These are phyloP conservation scores for Notothenia coriiceps DNA, from an alignment of 2,113 vertebrate genomes.

Conservation along the genomic window DNA sequence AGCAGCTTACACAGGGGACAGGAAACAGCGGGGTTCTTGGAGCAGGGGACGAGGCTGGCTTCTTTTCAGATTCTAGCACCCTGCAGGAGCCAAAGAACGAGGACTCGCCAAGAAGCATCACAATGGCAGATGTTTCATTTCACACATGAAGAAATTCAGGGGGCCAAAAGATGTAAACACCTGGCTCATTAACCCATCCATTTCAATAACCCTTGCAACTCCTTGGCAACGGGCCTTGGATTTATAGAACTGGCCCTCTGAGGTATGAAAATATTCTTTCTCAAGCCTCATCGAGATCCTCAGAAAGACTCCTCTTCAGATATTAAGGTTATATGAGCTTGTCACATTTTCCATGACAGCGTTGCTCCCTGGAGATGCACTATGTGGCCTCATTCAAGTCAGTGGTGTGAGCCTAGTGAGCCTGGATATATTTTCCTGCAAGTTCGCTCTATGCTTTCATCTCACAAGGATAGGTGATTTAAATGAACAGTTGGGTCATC, in stretches of 20 bases:
- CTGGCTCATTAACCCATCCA: background rate
- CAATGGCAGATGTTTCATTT: constrained; percentile 61
- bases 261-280: constrained; percentile 34
- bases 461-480: constrained; percentile 27
- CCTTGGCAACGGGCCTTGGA: constrained; percentile 23
- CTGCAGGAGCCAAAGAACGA: constrained; percentile 65
- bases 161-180: constrained; percentile 47
- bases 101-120: constrained; percentile 61
- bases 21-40: constrained; percentile 66
- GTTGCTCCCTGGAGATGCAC: constrained; percentile 45
- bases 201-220: constrained; percentile 13
- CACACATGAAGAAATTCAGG: constrained; percentile 20
- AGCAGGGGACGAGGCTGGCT: constrained; percentile 66
- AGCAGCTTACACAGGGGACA: constrained; percentile 67
- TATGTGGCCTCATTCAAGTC: constrained; percentile 42
- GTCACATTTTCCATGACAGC: constrained; percentile 50
- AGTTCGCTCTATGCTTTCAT: constrained; percentile 45
- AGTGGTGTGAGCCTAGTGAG: constrained; percentile 48
- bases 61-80: constrained; percentile 59
- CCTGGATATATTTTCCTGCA: constrained; percentile 52
- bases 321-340: constrained; percentile 54
- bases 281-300: constrained; percentile 40
- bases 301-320: constrained; percentile 31
- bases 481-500: constrained; percentile 51
- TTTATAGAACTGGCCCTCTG: constrained; percentile 19